Evolutionary conservation across 2,113 vertebrate species (phyloP), one percentile per base, ranked within the genome.

Genomic region (Thryonomys swinderianus): DNA sequence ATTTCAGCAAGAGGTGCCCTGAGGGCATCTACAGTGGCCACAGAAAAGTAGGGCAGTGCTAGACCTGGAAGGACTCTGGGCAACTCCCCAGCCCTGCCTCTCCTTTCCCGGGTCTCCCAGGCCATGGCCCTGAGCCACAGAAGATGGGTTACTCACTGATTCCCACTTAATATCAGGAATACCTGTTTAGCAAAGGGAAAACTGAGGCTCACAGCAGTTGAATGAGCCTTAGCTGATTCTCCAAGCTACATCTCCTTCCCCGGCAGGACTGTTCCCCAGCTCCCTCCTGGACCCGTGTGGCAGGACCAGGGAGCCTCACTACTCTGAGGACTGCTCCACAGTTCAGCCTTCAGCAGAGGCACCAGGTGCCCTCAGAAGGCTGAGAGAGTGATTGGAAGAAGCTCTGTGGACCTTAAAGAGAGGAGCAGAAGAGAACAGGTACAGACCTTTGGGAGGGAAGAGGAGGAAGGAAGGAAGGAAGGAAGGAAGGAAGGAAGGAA

Each of bases 1-100:
- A 69, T 91, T 89, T 91, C 96, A 71, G 34, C 86, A 84, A 76
- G 30, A 94, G 89, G 53, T 71, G 73, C 48, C 32, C 53, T 53
- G 12, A 5, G 17, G 53, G 62, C 79, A 25, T 48, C 27, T 62
- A 11, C 14, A 51, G 73, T 80, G 23, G 79, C 67, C 73, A 48
- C 13, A 7, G 80, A 32, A 62, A 80, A 12, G n/a, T 4, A 34
- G 83, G 27, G 18, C 53, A 0, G 4, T 9, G 53, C 85, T 21
- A 48, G 48, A 78, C 5, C 6, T 32, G 1, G 3, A 3, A 27
- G 90, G 48, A 17, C 12, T 64, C 80, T 27, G 5, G 59, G 40
- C 34, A 78, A 45, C 48, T 13, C n/a, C 23, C 27, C 11, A 11
- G 18, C 6, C 32, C 66, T 27, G 2, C 67, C 48, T 59, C 53